Base-by-base conservation (phyloP, 2,888 invertebrate species). In the Acronicta leporina region DNA sequence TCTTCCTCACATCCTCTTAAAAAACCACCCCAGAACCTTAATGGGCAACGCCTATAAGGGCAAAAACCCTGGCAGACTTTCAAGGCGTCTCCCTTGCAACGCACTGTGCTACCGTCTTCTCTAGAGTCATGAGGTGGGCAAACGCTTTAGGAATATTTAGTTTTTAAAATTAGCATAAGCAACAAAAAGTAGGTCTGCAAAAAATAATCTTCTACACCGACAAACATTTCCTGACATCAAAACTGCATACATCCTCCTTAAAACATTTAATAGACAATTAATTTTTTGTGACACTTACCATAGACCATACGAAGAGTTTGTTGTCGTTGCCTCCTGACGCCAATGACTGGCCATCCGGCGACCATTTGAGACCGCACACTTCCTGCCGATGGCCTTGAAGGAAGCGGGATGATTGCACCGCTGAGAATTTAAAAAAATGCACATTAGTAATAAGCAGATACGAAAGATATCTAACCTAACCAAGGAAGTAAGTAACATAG, bases 271-370 rank as follows among this genome's bases (percentile, higher is more conserved):
- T 55, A 20, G 50, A 51, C 67, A 45, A 53, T 53, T 41, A 30
- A 54, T 14, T 43, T 72, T 62, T 69, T 68, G 44, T 41, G 25
- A 27, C n/a, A 83, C 88, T 86, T 67, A 94, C 94, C 95, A 95
- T 90, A 76, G 97, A 97, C 99, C 99, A 99, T 8, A 99, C 98
- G 89, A 98, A 97, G 52, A 99, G 95, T 82, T 98, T 96, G 94
- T 99, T 99, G 92, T 99, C 99, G 90, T 99, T 99, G 55, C 99
- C 99, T 38, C 99, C 99, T 38, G 99, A 99, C 0, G 99, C 99
- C 56, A 99, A 94, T 86, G 98, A 98, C 91, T 99, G 98, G 78
- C 98, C 98, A 90, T 99, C 99, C 1, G 99, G 98, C 1, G 99
- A 99, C 99, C 99, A 99, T 88, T 99, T 99, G 48, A 99, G 94